phyloP scores from a whole-genome alignment of 1,140 invertebrate species.

The Campoletis sonorensis region DNA sequence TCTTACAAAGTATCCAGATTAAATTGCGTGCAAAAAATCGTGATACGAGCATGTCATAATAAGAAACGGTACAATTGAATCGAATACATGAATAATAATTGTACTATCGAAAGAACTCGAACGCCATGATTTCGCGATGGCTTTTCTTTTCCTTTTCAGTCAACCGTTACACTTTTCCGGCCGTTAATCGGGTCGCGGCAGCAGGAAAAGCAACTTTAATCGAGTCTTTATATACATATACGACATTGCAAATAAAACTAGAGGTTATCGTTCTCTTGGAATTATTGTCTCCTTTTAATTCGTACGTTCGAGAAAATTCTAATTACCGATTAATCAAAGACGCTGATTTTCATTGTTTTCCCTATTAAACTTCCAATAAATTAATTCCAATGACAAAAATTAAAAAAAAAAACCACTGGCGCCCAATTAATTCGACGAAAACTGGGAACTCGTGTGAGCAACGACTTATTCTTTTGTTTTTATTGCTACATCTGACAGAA shows the following conservation, averaged over 20 bases:
- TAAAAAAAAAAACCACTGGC: background rate
- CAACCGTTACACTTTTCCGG: slow-evolving; percentile 50
- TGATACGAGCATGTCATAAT: background rate
- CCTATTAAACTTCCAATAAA: no score
- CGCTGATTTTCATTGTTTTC: no score
- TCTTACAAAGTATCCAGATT: no score
- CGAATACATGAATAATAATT: background rate
- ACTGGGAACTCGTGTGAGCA: no score
- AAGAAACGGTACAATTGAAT: background rate
- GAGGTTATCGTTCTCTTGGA: no score
- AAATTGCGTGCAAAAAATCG: background rate
- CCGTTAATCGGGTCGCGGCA: slow-evolving; percentile 48
- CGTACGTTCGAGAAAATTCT: no score
- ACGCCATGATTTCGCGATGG: slow-evolving; percentile 44
- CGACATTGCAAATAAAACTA: background rate
- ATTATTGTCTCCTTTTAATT: no score
- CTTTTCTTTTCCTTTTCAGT: slow-evolving; percentile 54
- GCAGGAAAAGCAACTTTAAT: slow-evolving; percentile 25
- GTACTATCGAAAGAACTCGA: slow-evolving; percentile 35
- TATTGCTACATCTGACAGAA: no score
- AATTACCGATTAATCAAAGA: no score
- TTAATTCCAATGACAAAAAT: background rate
- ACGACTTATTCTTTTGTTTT: no score
- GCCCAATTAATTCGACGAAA: no score
- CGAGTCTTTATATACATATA: background rate